Evolutionary conservation across 1,140 invertebrate species (phyloP), one percentile per base, ranked within the genome.

Genomic region (Hycleus phaleratus): DNA sequence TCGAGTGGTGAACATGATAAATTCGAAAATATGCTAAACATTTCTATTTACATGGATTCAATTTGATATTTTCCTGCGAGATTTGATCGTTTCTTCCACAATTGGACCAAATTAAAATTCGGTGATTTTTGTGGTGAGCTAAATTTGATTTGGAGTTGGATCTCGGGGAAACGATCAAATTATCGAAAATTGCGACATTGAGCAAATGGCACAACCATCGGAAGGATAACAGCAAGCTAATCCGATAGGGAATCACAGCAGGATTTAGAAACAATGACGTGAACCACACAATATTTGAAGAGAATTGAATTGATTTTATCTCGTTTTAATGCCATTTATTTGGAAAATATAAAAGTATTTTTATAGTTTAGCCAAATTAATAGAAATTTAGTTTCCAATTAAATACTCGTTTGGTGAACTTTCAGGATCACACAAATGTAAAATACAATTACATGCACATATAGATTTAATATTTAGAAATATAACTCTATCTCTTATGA

Each of bases 161-260:
- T 18, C 18, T 18, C 2, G 18, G 2, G 18, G 18, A 18, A 18
- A 18, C 18, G 18, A 18, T 18, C 18, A 18, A 18, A 18, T 18
- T 18, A 18, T 18, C 18, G 18, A 18, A 18, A 18, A 18, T 18
- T 18, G 46, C 39, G 46, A 60, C 58, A 62, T 66, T 66, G 66
- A 68, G 66, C 66, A 68, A 68, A 59, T 61, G 56, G 58, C 62
- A 66, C 66, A 68, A 68, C 66, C 66, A 66, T 68, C 54, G 55
- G 57, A 64, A 44, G 59, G 58, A 58, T 45, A 55, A 18, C 49
- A 63, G 51, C 49, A 65, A 60, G 53, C 59, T 61, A 60, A 61
- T 59, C 56, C 56, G 56, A 61, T 55, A 61, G 51, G 56, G 46
- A 62, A 62, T 64, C 63, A 64, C 60, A 61, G 60, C 46, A 64